Conservation (phyloP, 2,113 vertebrate genomes). For the Dipodomys spectabilis region DNA sequence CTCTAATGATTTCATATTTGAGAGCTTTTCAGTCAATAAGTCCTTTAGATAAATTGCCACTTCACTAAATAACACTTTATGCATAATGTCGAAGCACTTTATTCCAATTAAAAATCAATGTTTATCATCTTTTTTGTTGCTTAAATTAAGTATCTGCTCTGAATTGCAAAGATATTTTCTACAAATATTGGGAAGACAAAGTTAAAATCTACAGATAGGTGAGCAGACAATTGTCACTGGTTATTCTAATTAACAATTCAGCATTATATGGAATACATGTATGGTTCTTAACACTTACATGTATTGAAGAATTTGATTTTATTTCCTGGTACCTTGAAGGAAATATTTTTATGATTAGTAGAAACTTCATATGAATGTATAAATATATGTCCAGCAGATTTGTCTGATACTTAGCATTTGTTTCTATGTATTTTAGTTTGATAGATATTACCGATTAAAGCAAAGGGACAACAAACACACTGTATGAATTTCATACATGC, state of each 20-base stretch:
- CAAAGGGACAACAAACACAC: not conserved
- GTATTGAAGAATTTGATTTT: not conserved
- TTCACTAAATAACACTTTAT: constrained; percentile 89
- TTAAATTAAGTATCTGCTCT: constrained; percentile 79
- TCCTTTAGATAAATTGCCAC: constrained; percentile 92
- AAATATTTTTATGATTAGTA: not conserved
- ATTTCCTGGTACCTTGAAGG: constrained; percentile 8
- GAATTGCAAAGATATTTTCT: constrained; percentile 84
- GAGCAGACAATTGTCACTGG: not conserved
- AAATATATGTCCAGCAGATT: not conserved
- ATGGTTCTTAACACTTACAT: not conserved
- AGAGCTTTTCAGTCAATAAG: constrained; percentile 92
- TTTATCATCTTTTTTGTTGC: constrained; percentile 86
- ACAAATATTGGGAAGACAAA: constrained; percentile 74
- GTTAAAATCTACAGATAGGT: constrained; percentile 59
- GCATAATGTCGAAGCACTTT: constrained; percentile 93
- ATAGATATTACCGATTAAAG: not conserved
- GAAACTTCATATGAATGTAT: not conserved
- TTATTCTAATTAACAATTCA: not conserved
- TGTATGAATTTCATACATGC: not conserved
- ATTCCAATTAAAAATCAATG: constrained; percentile 94
- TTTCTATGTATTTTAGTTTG: constrained; percentile 24
- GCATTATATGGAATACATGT: not conserved
- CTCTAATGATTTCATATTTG: constrained; percentile 86
- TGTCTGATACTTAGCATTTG: not conserved